Conservation (phyloP, 2,888 invertebrate species). For the Cataglyphis rosenhaueri region DNA sequence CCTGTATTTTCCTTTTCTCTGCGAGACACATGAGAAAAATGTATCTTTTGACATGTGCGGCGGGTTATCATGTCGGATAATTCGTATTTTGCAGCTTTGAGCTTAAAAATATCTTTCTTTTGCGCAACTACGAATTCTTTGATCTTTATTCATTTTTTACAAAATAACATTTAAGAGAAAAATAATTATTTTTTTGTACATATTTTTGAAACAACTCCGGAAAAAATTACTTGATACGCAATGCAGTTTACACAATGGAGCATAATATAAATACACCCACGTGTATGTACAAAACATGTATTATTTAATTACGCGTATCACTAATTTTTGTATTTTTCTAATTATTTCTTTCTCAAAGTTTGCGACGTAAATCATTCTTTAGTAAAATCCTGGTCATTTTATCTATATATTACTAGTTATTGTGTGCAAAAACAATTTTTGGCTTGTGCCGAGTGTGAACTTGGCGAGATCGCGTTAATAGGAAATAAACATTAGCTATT, state of each 20-base stretch:
- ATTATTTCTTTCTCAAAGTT: not conserved
- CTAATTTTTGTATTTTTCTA: not conserved
- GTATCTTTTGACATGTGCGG: constrained; percentile 23
- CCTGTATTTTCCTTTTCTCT: constrained; percentile 18
- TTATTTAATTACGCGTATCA: not conserved
- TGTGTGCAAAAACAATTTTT: not conserved
- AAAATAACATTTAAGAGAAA: not conserved
- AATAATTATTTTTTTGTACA: not conserved
- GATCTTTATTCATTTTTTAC: not conserved
- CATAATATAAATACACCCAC: not conserved
- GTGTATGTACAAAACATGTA: not conserved
- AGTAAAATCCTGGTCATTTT: not conserved
- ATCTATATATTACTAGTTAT: not conserved
- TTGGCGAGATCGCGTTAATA: constrained; percentile 20
- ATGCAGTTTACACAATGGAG: not conserved
- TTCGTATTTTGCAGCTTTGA: not conserved
- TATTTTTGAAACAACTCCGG: not conserved
- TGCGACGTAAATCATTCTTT: not conserved
- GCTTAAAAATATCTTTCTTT: not conserved
- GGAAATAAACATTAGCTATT: constrained; percentile 41
- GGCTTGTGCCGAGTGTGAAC: not conserved
- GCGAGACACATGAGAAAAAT: constrained; percentile 39
- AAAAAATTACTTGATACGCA: not conserved
- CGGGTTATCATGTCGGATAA: not conserved
- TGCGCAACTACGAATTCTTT: not conserved